These are phyloP conservation scores for Pegoplata infirma DNA, from an alignment of 2,888 invertebrate genomes.

Conservation along the genomic window DNA sequence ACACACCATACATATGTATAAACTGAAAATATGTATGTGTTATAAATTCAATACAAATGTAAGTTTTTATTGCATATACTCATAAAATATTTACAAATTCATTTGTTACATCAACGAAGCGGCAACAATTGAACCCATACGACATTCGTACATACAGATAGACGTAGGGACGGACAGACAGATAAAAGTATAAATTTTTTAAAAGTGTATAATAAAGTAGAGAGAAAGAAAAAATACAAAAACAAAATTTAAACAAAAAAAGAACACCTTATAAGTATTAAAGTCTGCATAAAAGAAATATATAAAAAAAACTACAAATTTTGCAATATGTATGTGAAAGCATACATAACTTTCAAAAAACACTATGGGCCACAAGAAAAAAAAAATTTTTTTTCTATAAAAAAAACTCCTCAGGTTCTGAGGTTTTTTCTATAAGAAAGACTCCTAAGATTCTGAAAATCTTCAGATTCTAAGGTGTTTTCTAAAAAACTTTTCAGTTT, in stretches of 20 bases:
- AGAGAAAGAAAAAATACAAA: background rate
- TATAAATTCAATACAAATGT: constrained; percentile 55
- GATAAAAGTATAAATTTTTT: constrained; percentile 12
- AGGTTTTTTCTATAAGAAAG: too few species aligned
- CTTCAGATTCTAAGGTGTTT: too few species aligned
- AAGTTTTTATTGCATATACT: constrained; percentile 70
- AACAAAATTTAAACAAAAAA: background rate
- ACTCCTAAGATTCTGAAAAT: too few species aligned
- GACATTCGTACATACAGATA: too few species aligned
- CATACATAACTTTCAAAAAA: background rate
- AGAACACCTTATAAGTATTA: constrained; percentile 26
- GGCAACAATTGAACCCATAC: constrained; percentile 48
- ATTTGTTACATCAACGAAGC: constrained; percentile 71
- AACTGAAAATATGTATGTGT: background rate
- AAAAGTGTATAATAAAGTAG: constrained; percentile 29
- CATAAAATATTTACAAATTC: constrained; percentile 77
- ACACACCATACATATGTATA: constrained; percentile 2
- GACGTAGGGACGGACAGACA: background rate
- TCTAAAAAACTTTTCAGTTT: too few species aligned
- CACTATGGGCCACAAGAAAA: background rate
- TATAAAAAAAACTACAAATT: background rate
- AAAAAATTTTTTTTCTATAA: too few species aligned
- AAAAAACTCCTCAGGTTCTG: too few species aligned
- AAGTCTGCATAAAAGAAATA: constrained; percentile 13
- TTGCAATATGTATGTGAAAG: background rate